Percentiles rank a stretch among this genome's conserved stretches.
Conservation (phyloP, 2,113 vertebrate species). For the Caranx melampygus region DNA sequence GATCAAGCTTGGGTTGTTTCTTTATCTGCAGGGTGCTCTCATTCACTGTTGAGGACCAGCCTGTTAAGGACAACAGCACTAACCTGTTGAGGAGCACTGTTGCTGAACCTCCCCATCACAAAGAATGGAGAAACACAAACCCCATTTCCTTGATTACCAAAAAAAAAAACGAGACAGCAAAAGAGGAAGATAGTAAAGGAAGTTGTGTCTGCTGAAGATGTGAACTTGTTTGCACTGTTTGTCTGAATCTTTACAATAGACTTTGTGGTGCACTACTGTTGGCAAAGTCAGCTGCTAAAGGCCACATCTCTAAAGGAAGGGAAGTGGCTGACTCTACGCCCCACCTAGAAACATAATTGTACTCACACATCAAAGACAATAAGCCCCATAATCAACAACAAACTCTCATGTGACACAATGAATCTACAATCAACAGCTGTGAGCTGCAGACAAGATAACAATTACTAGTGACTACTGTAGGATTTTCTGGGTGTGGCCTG, state of each 20-base stretch:
- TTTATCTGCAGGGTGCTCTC: conserved; percentile 62
- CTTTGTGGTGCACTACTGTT: neutral
- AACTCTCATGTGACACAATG: neutral
- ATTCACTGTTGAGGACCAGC: conserved; percentile 39
- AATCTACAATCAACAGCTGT: neutral
- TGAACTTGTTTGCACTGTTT: neutral
- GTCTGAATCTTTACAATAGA: neutral
- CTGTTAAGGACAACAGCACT: conserved; percentile 43
- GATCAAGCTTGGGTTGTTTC: conserved; percentile 63
- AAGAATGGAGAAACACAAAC: neutral
- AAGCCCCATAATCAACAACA: neutral
- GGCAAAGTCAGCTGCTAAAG: neutral
- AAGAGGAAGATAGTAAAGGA: conserved; percentile 61
- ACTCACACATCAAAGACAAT: neutral
- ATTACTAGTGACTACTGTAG: neutral
- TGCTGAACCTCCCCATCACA: conserved; percentile 14
- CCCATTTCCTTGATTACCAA: conserved; percentile 7
- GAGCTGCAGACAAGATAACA: neutral
- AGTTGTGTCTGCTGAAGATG: conserved; percentile 44
- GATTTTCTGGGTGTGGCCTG: conserved; percentile 43
- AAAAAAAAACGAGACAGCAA: conserved; percentile 50
- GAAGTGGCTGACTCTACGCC: neutral
- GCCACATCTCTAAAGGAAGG: neutral
- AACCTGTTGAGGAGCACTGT: conserved; percentile 23
- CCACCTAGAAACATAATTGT: neutral